phyloP scores from a whole-genome alignment of 2,888 invertebrate genomes.

The Oscheius sp. region DNA sequence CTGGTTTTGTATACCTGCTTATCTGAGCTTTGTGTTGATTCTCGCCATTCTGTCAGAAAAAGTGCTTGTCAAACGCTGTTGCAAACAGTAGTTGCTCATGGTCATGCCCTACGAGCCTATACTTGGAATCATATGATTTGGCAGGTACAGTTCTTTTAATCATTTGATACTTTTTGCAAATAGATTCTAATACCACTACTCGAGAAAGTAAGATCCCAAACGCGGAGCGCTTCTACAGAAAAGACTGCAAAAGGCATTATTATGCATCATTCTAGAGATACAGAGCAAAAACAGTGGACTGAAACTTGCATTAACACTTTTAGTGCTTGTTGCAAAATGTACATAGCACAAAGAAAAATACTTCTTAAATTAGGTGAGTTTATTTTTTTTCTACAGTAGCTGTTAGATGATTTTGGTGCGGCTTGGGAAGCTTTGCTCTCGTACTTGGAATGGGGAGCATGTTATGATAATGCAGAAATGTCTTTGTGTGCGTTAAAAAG shows the following conservation, averaged over 20 bases:
- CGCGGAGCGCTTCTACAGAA: slow-evolving; percentile 61
- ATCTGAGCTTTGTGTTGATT: slow-evolving; percentile 84
- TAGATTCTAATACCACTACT: slow-evolving; percentile 92
- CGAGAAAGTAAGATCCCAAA: slow-evolving; percentile 82
- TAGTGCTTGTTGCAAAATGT: slow-evolving; percentile 69
- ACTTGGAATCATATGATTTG: slow-evolving; percentile 87
- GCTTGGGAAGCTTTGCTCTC: slow-evolving; percentile 93
- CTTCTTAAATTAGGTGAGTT: slow-evolving; percentile 44
- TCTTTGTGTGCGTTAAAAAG: slow-evolving; percentile 94
- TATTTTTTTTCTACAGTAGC: neutral
- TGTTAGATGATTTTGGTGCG: slow-evolving; percentile 85
- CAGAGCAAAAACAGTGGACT: slow-evolving; percentile 76
- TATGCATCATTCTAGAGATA: slow-evolving; percentile 97
- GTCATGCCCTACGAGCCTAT: slow-evolving; percentile 51
- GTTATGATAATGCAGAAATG: slow-evolving; percentile 85
- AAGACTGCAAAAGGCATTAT: slow-evolving; percentile 79
- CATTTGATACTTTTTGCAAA: no score
- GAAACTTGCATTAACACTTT: slow-evolving; percentile 70
- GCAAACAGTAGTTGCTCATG: slow-evolving; percentile 92
- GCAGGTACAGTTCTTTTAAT: no score
- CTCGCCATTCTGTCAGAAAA: slow-evolving; percentile 87
- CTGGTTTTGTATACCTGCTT: slow-evolving; percentile 71
- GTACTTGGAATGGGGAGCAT: slow-evolving; percentile 90
- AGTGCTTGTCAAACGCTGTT: slow-evolving; percentile 96
- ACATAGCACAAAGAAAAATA: slow-evolving; percentile 62